phyloP scores from a whole-genome alignment of 30 jellyfish, hydroid and myxozoan genomes.

The Clytia hemisphaerica region DNA sequence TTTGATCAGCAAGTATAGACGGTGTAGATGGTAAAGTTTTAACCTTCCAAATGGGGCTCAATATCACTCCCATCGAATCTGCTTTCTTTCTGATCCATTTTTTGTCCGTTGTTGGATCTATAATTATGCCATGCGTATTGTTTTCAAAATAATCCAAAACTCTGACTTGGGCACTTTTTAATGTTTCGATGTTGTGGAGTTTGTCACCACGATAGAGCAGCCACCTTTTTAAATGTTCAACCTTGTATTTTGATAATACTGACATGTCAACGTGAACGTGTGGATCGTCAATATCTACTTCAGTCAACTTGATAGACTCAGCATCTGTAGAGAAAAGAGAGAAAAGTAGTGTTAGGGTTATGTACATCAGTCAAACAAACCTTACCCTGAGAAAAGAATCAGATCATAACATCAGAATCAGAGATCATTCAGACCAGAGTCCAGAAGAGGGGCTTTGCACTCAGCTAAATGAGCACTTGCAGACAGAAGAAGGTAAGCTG shows the following conservation, averaged over 20 bases:
- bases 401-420: too few relatives aligned
- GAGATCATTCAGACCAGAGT: too few relatives aligned
- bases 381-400: too few relatives aligned
- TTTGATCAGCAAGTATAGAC: not conserved
- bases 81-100: constrained; percentile 8
- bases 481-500: not conserved
- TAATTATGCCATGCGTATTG: not conserved
- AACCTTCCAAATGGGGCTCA: constrained; percentile 12
- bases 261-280: too few relatives aligned
- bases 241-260: constrained; percentile 6
- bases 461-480: too few relatives aligned
- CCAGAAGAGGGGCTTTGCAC: too few relatives aligned
- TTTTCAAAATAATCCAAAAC: not conserved
- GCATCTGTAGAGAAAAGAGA: not conserved
- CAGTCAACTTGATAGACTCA: too few relatives aligned
- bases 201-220: constrained; percentile 2
- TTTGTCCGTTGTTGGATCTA: constrained; percentile 20
- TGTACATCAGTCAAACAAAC: not conserved
- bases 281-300: too few relatives aligned
- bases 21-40: not conserved
- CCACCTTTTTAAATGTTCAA: constrained; percentile 8
- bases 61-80: not conserved
- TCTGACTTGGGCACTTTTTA: constrained; percentile 4
- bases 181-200: not conserved
- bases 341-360: not conserved